Percentiles rank a stretch among this genome's conserved stretches.
Evolutionary conservation across 2,888 invertebrate genomes (phyloP).

Genomic region (Amphipyra tragopoginis): DNA sequence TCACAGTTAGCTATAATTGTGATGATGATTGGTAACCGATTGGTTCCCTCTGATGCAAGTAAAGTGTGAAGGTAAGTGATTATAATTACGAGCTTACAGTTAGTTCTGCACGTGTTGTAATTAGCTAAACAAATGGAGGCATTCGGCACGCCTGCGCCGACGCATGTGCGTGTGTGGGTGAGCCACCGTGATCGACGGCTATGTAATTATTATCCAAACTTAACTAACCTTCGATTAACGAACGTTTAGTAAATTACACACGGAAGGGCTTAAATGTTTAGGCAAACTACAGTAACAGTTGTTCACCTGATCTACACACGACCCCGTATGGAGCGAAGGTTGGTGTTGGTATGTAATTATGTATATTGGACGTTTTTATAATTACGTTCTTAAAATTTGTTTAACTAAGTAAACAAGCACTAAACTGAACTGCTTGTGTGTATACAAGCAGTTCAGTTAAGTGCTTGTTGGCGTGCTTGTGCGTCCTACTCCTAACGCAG

Average conservation of each 20-base stretch:
- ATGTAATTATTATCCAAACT: slow-evolving; percentile 4
- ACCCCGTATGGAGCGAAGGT: too few relatives aligned
- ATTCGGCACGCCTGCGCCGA: slow-evolving; percentile 12
- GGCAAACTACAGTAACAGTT: too few relatives aligned
- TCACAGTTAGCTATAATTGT: too few relatives aligned
- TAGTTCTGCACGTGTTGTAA: slow-evolving; percentile 43
- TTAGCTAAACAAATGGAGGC: slow-evolving; percentile 14
- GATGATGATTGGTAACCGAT: background rate
- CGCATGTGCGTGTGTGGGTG: background rate
- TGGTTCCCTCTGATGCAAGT: background rate
- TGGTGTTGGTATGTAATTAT: too few relatives aligned
- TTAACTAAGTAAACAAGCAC: too few relatives aligned
- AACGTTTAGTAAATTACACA: background rate
- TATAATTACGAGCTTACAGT: slow-evolving; percentile 9
- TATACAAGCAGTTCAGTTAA: too few relatives aligned
- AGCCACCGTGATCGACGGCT: slow-evolving; percentile 1
- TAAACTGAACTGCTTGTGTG: too few relatives aligned
- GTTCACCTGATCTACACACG: too few relatives aligned
- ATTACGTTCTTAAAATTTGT: too few relatives aligned
- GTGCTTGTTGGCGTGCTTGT: too few relatives aligned
- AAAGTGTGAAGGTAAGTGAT: background rate
- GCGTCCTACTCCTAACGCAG: too few relatives aligned
- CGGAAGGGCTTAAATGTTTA: slow-evolving; percentile 1
- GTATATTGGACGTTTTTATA: too few relatives aligned
- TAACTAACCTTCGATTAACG: slow-evolving; percentile 22